These are phyloP conservation scores for Gymnopithys bicolor DNA, from an alignment of 2,797 vertebrate genomes.

Conservation along the genomic window DNA sequence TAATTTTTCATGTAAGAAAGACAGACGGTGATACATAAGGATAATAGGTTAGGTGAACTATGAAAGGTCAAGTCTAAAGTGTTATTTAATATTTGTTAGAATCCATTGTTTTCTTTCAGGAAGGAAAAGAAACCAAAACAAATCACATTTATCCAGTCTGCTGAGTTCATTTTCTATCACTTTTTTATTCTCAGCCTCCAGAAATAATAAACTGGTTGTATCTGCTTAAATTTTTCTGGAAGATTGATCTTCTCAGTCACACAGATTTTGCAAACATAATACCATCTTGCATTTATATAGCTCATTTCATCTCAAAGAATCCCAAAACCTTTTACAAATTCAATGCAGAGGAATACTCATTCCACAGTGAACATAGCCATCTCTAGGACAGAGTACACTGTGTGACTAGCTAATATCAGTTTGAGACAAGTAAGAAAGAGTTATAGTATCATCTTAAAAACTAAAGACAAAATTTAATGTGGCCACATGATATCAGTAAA, in stretches of 20 bases:
- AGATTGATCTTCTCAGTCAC: conserved; percentile 57
- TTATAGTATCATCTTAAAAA: neutral
- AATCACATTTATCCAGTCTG: conserved; percentile 37
- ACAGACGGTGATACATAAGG: neutral
- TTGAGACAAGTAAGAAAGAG: neutral
- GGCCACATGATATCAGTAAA: neutral
- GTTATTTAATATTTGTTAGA: conserved; percentile 25
- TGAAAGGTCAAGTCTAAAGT: conserved; percentile 41
- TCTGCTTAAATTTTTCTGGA: conserved; percentile 60
- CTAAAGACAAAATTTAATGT: neutral
- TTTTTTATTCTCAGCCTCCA: conserved; percentile 8
- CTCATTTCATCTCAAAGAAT: conserved; percentile 44
- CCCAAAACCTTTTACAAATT: conserved; percentile 23
- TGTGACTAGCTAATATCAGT: neutral
- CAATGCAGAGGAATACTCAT: neutral
- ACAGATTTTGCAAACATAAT: conserved; percentile 47
- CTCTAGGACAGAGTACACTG: neutral
- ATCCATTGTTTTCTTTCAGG: neutral
- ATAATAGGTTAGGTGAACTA: neutral
- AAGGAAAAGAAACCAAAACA: conserved; percentile 1
- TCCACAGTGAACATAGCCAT: neutral
- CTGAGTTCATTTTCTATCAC: conserved; percentile 53
- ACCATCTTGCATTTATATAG: conserved; percentile 56
- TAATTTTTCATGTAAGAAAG: neutral
- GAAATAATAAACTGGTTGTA: conserved; percentile 57